Base-by-base conservation (phyloP, 2,113 vertebrate genomes). In the Pampusana beccarii region DNA sequence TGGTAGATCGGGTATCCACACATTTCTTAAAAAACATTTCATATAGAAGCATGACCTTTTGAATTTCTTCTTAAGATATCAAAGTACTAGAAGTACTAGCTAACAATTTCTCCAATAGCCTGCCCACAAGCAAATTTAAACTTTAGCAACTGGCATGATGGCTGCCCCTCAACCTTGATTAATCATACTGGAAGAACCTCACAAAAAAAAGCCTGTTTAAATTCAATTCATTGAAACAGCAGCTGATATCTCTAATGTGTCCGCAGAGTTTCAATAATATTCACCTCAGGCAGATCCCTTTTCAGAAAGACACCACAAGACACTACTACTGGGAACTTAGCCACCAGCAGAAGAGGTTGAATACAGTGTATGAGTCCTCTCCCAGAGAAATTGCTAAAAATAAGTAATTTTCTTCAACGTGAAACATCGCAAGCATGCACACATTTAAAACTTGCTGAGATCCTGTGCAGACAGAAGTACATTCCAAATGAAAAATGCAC, bases 251-350 rank as follows among this genome's bases (percentile, higher is more conserved):
- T 61, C 44, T 87, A 72, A 34, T 44, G 28, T 60, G 38, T 72
- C 86, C 86, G 50, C 73, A 44, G 57, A 91, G 34, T 65, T 97
- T 87, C 75, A 91, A 92, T 62, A 56, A 78, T 12, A 80, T 83
- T 72, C 70, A 95, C 31, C 44, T 90, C 70, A 80, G 42, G 25
- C 17, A 70, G 74, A 61, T 72, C 80, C 58, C 80, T 54, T 16
- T 51, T 60, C 25, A 58, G 60, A 82, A 4, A 91, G 53, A 64
- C 44, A 73, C 36, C n/a, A 2, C 57, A 65, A 67, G 54, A 88
- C 24, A 79, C 28, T 40, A 40, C 21, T 81, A 87, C 33, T 10
- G 11, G 58, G 50, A 93, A 77, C 85, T 51, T 42, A 53, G 71
- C 54, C 42, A 77, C 40, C 46, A 54, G n/a, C 44, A 70, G 61